Evolutionary conservation across 2,113 vertebrate genomes (phyloP), one percentile per base, ranked within the genome.

Genomic region (Falcunculus frontatus): DNA sequence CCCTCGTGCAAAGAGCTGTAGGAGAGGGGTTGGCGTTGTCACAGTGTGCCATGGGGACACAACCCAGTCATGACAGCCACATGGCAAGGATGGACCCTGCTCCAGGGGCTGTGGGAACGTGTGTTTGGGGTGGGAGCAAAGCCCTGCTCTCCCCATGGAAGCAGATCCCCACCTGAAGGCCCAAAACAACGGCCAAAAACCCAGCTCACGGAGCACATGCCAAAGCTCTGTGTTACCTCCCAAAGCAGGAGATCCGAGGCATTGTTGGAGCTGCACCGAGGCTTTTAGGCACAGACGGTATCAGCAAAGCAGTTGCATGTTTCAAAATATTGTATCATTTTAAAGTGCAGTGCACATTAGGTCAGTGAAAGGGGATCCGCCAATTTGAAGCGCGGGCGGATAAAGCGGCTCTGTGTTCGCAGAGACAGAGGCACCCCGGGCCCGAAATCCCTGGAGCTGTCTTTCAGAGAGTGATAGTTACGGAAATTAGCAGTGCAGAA

Each of bases 391-490:
- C 33, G 76, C 47, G 95, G 96, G 55, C 89, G 65, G 97, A 99
- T 99, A 99, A 99, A 99, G 97, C 98, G 15, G 97, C 98, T 98
- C 98, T 99, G 99, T 99, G 98, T 98, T 98, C 97, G 87, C 90
- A 57, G 97, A 98, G 98, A 98, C 97, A 96, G 98, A 96, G 98
- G 96, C 98, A 96, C 98, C 97, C 97, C 96, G 97, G 92, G 89
- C 97, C 97, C 98, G 89, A 95, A 98, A 98, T 99, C 99, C 98
- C 98, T 98, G 94, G 94, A 97, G 99, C 98, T 98, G 97, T 99
- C 99, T 99, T 99, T 99, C 99, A 99, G 98, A 98, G 99, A 98
- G 98, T 98, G 98, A 99, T 99, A 99, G 99, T 99, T 99, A 99
- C 98, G 99, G 99, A 99, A 99, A 99, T 99, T 99, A 99, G 98